Percentiles rank a stretch among this genome's conserved stretches.
These are phyloP conservation scores for Coecobrya sp. DNA, from an alignment of 2,888 invertebrate genomes.

Conservation along the genomic window DNA sequence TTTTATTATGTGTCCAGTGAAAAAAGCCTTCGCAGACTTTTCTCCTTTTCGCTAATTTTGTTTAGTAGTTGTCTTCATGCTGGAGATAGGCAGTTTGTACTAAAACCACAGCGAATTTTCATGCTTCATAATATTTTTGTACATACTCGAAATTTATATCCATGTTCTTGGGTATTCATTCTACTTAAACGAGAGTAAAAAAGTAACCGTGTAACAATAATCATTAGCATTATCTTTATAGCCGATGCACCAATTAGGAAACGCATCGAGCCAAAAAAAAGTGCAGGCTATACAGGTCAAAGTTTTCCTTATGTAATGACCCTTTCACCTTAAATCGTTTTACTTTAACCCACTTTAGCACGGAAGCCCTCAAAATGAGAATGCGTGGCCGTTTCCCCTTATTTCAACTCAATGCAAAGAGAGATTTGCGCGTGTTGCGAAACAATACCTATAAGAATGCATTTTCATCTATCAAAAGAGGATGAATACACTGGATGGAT, in stretches of 20 bases:
- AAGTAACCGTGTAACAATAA: conserved; percentile 22
- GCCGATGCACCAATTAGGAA: conserved; percentile 52
- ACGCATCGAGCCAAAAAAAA: background rate
- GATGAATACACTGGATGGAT: no score
- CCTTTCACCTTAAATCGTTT: background rate
- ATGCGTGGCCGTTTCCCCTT: background rate
- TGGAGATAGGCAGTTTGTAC: no score
- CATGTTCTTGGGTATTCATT: background rate
- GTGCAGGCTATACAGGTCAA: background rate
- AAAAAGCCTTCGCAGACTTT: background rate
- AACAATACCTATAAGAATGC: background rate
- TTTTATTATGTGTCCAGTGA: background rate
- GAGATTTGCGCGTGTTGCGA: background rate
- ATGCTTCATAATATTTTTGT: background rate
- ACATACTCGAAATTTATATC: background rate
- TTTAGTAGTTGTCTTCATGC: background rate
- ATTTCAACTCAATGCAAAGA: background rate
- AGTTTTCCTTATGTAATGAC: background rate
- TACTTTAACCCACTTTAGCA: background rate
- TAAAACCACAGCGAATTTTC: background rate
- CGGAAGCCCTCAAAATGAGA: background rate
- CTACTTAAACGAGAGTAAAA: background rate
- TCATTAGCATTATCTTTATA: conserved; percentile 68
- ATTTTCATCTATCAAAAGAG: background rate
- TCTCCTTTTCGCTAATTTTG: conserved; percentile 14